Evolutionary conservation across 53 echinoderm and acorn worm genomes (phyloP).

Genomic region (Hippasteria phrygiana): DNA sequence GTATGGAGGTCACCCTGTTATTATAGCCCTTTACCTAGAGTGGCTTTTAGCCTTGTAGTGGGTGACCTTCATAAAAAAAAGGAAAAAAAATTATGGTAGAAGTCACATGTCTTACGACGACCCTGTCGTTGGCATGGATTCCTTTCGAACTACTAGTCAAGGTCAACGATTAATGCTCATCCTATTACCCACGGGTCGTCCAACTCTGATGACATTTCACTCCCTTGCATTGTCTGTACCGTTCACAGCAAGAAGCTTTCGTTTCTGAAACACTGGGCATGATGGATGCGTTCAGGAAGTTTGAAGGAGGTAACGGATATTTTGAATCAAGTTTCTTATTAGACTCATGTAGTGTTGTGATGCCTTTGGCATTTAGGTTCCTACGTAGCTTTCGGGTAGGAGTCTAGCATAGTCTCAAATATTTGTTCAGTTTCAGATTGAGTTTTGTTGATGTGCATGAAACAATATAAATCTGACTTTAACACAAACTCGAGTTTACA

Average conservation of each 20-base stretch:
- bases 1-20: too few species aligned
- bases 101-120: not conserved
- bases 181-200: not conserved
- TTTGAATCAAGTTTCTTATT: not conserved
- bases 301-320: not conserved
- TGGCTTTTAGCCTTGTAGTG: too few species aligned
- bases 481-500: too few species aligned
- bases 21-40: too few species aligned
- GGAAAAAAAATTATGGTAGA: not conserved
- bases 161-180: not conserved
- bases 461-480: too few species aligned
- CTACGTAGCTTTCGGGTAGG: too few species aligned
- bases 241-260: slow-evolving; percentile 26
- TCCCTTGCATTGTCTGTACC: not conserved
- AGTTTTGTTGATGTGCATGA: too few species aligned
- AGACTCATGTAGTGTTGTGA: too few species aligned
- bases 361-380: too few species aligned
- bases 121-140: not conserved
- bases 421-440: too few species aligned
- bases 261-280: not conserved
- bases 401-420: too few species aligned
- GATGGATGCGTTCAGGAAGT: slow-evolving; percentile 1
- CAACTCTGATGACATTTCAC: not conserved
- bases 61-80: too few species aligned
- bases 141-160: not conserved